A percentile compares a stretch with the other conserved stretches of the same genome.
Conservation (phyloP, 2,888 invertebrate genomes). For the Cabera pusaria region DNA sequence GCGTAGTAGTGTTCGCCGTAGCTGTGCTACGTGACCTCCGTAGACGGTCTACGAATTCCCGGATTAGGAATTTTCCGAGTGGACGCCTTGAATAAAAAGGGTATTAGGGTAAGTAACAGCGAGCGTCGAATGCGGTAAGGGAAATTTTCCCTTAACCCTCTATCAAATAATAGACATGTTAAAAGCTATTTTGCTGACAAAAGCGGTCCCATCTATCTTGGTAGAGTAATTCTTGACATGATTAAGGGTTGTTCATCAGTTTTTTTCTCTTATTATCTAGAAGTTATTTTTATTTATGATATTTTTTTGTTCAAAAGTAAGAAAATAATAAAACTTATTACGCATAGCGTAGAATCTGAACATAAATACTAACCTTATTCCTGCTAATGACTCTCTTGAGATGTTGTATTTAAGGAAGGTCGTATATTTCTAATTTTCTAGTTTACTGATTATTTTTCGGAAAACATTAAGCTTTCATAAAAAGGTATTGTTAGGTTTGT, state of each 20-base stretch:
- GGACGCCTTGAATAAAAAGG: slow-evolving; percentile 22
- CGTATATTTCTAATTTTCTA: no score
- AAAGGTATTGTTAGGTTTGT: no score
- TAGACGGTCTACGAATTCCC: slow-evolving; percentile 31
- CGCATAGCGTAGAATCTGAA: no score
- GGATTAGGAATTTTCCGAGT: slow-evolving; percentile 18
- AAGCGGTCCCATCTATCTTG: slow-evolving; percentile 13
- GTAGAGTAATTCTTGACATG: slow-evolving; percentile 25
- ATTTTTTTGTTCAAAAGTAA: no score
- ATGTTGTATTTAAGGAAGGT: no score
- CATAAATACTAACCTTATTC: no score
- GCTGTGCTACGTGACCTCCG: slow-evolving; percentile 33
- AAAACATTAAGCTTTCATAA: no score
- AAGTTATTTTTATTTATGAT: no score
- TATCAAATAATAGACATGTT: slow-evolving; percentile 16
- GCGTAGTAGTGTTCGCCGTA: slow-evolving; percentile 32
- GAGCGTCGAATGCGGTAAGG: slow-evolving; percentile 6
- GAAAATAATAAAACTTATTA: no score
- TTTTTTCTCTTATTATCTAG: slow-evolving; percentile 11
- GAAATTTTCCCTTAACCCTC: slow-evolving; percentile 15
- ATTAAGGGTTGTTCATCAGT: slow-evolving; percentile 19
- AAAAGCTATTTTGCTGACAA: slow-evolving; percentile 21
- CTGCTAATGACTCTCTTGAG: no score
- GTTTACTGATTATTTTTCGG: no score
- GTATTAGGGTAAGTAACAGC: slow-evolving; percentile 17